Base-by-base conservation (phyloP, 2,888 invertebrate species). In the Linnaemya tessellans region DNA sequence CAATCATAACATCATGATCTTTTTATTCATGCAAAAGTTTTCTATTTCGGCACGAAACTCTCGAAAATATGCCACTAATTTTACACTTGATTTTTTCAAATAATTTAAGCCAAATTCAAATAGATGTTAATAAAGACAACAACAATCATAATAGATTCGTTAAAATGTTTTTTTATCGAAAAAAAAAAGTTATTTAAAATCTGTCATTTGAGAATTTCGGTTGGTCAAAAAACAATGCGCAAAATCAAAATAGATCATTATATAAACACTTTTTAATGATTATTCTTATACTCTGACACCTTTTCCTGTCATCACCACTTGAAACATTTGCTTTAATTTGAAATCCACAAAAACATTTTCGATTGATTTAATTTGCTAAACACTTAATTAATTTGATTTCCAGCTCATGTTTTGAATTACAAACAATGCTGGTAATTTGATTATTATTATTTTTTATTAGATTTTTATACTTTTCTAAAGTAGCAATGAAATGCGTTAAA, bases 321-420 rank as follows among this genome's bases (percentile, higher is more conserved):
- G n/a, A 64, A 56, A 9, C 1, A 4, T 18, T 49, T n/a, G n/a
- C 13, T 43, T 73, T 22, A 35, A 46, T 64, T 75, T 54, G 8
- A 35, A 58, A 43, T 58, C n/a, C 8, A 51, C 51, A 68, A 68
- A 74, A 75, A 43, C 74, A 81, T 75, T 75, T 81, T 58, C 25
- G 64, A 74, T 81, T 58, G 60, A 15, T 58, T 75, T 25, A 25
- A 60, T 73, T 65, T 51, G 11, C 43, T 77, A 43, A 67, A 46
- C n/a, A n/a, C n/a, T n/a, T n/a, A 54, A 65, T 54, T 38, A n/a
- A 8, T 43, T 62, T 35, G 54, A 41, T 51, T 51, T 83, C 30
- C 41, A 54, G 38, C 35, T 46, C 65, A 38, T 73, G 15, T 51
- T 58, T 38, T 30, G n/a, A 41, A 22, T 58, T 22, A 25, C 1